phyloP scores from a whole-genome alignment of 2,113 vertebrate genomes.

The Macquaria australasica region DNA sequence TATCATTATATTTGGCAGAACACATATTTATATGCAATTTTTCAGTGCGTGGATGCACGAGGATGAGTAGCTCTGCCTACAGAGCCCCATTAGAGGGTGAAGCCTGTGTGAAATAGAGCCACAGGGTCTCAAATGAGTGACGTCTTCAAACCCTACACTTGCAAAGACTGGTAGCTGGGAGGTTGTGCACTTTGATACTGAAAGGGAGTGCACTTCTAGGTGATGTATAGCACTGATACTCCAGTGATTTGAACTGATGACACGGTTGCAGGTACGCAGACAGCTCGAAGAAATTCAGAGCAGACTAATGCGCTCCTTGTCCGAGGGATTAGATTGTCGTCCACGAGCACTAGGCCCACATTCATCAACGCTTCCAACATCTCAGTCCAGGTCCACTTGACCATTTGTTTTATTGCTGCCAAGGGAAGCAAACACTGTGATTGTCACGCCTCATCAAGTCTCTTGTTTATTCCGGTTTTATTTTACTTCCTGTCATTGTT shows the following conservation, averaged over 20 bases:
- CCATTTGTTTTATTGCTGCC: conserved; percentile 43
- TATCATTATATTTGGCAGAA: conserved; percentile 18
- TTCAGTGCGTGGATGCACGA: background rate
- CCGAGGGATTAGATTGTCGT: conserved; percentile 19
- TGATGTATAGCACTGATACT: conserved; percentile 23
- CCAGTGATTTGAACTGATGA: conserved; percentile 49
- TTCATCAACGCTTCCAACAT: conserved; percentile 32
- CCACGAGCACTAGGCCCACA: background rate
- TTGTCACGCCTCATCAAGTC: no score
- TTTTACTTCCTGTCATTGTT: no score
- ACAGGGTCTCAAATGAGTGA: conserved; percentile 3
- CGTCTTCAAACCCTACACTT: background rate
- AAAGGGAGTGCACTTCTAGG: conserved; percentile 29
- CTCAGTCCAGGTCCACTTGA: conserved; percentile 19
- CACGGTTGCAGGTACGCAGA: background rate
- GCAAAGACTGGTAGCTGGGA: conserved; percentile 9
- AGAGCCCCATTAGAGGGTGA: background rate
- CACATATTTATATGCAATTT: background rate
- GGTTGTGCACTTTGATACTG: background rate
- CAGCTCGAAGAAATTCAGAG: background rate
- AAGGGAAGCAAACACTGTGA: background rate
- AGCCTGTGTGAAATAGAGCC: conserved; percentile 31
- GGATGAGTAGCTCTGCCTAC: background rate
- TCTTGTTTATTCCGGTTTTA: no score
- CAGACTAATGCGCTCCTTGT: background rate